Base-by-base conservation (phyloP, 2,888 invertebrate genomes). In the Watsonalla cultraria region DNA sequence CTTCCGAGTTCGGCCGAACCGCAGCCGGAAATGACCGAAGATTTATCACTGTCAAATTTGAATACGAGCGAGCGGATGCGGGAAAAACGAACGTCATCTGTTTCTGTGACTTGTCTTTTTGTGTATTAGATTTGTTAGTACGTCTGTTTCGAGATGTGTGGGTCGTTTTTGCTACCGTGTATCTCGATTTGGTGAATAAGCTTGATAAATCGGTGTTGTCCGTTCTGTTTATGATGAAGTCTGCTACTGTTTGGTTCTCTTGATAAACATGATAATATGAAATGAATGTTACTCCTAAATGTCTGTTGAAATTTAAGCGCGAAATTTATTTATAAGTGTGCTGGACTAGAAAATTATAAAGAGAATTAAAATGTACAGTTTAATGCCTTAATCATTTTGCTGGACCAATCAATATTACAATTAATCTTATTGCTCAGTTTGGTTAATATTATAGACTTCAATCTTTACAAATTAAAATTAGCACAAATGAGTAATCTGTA, bases 31-130 rank as follows among this genome's bases (percentile, higher is more conserved):
- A 86, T 82, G 77, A 76, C 86, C 84, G 82, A 73, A 74, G 80
- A 89, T 89, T 86, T 88, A 88, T 88, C 89, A 86, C 67, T 82
- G 87, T 89, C 88, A 87, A 83, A 88, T 89, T 89, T 89, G 86
- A 89, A 89, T 89, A 82, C 84, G 77, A 72, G 77, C 80, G 72
- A 78, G 62, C 82, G 82, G 84, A 83, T 82, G 83, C 74, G 82
- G 80, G 86, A 84, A 84, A 86, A 85, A 86, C 86, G 86, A 84
- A 82, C 74, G 76, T 86, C 88, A 88, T 87, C 84, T 84, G 86
- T 86, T 82, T 75, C 68, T 62, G 65, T 54, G 67, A 63, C 64
- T 60, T 62, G 57, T 58, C 57, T 58, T 58, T 56, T 56, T 56
- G 39, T 37, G 47, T 45, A 51, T 50, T 54, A 48, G 51, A 47